These are phyloP conservation scores for Polydrusus tereticollis DNA, from an alignment of 2,888 invertebrate genomes.

Conservation along the genomic window DNA sequence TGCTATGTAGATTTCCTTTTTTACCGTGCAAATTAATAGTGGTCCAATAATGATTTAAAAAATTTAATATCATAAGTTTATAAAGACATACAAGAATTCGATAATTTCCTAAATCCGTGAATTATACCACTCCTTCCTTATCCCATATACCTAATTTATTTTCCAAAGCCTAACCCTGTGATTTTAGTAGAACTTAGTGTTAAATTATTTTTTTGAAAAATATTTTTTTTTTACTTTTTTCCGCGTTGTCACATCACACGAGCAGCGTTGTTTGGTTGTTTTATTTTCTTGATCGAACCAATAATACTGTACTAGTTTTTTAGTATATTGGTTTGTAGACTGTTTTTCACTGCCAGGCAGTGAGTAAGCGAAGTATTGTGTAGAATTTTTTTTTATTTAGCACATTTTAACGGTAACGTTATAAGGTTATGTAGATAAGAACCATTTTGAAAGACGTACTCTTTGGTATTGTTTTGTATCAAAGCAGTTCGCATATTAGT, in stretches of 20 bases:
- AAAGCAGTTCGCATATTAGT: too few relatives aligned
- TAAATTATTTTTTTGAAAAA: conserved; percentile 4
- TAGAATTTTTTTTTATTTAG: conserved; percentile 1
- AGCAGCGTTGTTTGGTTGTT: conserved; percentile 67
- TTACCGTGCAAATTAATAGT: too few relatives aligned
- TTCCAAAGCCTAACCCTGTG: conserved; percentile 60
- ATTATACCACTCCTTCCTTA: not conserved
- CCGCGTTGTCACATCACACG: conserved; percentile 65
- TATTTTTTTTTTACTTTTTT: conserved; percentile 56
- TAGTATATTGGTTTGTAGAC: conserved; percentile 10
- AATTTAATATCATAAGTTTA: too few relatives aligned
- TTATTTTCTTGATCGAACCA: conserved; percentile 53
- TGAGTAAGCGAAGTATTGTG: conserved; percentile 37
- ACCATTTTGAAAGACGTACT: conserved; percentile 21
- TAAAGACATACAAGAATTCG: not conserved
- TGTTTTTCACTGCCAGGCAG: conserved; percentile 50
- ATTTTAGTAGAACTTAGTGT: conserved; percentile 66
- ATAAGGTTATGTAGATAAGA: conserved; percentile 10
- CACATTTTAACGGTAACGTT: conserved; percentile 4
- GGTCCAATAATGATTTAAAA: too few relatives aligned
- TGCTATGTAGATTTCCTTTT: too few relatives aligned
- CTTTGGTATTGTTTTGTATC: too few relatives aligned
- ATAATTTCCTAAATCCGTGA: not conserved
- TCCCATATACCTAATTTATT: not conserved
- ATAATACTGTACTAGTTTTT: conserved; percentile 46